phyloP scores from a whole-genome alignment of 37 sponge, comb jelly and placozoan genomes.

The Aplysina aerophoba region DNA sequence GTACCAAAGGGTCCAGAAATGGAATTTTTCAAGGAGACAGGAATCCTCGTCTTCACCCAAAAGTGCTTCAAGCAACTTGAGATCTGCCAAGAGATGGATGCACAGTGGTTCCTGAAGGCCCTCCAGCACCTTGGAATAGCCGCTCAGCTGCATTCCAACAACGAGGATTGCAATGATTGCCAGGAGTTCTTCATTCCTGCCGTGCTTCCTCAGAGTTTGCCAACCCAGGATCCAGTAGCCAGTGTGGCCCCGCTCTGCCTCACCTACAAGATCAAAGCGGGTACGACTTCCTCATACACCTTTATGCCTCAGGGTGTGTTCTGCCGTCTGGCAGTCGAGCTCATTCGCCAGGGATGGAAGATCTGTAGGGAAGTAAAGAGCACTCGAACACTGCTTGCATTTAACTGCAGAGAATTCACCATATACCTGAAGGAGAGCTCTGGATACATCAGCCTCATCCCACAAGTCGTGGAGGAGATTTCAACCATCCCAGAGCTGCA shows the following conservation, averaged over 20 bases:
- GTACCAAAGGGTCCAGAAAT: too few relatives aligned
- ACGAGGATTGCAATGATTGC: too few relatives aligned
- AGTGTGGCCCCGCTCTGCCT: background rate
- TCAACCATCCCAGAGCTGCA: too few relatives aligned
- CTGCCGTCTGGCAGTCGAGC: background rate
- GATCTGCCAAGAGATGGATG: background rate
- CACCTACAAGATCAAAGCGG: background rate
- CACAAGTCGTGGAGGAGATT: too few relatives aligned
- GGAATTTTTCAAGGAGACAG: background rate
- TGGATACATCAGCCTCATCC: too few relatives aligned
- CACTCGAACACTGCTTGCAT: too few relatives aligned
- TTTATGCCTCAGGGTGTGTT: background rate
- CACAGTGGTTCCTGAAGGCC: background rate
- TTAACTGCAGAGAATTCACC: too few relatives aligned
- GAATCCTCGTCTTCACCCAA: too few relatives aligned
- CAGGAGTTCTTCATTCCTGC: background rate
- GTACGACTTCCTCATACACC: background rate
- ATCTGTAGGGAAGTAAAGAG: too few relatives aligned
- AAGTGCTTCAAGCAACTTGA: background rate
- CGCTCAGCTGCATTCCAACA: background rate
- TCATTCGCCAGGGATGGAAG: background rate
- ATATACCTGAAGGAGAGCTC: too few relatives aligned
- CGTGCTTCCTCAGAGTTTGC: background rate
- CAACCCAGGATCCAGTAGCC: background rate
- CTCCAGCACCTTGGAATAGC: conserved; percentile 19